Conservation (phyloP, 2,888 invertebrate genomes). For the Tenthredo scrophulariae region DNA sequence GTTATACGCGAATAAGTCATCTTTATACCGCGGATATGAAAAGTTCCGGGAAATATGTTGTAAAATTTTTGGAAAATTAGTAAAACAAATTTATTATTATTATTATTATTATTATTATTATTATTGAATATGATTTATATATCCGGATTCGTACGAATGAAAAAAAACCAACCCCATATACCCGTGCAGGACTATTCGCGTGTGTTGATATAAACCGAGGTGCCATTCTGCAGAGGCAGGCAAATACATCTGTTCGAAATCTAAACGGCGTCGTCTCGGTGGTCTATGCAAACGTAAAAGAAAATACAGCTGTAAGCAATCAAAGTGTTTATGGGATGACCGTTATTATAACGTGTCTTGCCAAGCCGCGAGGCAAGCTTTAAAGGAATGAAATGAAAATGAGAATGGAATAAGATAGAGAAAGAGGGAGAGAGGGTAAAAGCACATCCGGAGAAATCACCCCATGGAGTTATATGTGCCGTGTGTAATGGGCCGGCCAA, state of each 20-base stretch:
- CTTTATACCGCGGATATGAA: background rate
- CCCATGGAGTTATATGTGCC: background rate
- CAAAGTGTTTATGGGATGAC: conserved; percentile 15
- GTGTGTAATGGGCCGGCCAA: conserved; percentile 17
- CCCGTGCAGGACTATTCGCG: background rate
- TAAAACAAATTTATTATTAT: too few relatives aligned
- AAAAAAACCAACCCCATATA: background rate
- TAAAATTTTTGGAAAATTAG: too few relatives aligned
- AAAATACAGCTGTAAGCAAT: conserved; percentile 36
- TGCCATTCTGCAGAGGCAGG: background rate
- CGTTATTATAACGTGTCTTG: background rate
- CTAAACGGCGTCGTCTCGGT: background rate
- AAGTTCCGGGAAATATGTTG: too few relatives aligned
- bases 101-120: too few relatives aligned
- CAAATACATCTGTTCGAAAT: conserved; percentile 36
- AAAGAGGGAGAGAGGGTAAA: background rate
- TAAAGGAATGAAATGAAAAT: background rate
- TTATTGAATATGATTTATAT: too few relatives aligned
- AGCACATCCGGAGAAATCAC: conserved; percentile 24
- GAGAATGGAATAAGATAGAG: background rate
- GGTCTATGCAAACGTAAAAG: background rate
- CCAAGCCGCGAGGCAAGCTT: background rate
- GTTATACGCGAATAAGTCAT: background rate
- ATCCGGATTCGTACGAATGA: background rate
- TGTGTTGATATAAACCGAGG: background rate